phyloP scores from a whole-genome alignment of 2,888 invertebrate species.

The Sarcophaga carnaria region DNA sequence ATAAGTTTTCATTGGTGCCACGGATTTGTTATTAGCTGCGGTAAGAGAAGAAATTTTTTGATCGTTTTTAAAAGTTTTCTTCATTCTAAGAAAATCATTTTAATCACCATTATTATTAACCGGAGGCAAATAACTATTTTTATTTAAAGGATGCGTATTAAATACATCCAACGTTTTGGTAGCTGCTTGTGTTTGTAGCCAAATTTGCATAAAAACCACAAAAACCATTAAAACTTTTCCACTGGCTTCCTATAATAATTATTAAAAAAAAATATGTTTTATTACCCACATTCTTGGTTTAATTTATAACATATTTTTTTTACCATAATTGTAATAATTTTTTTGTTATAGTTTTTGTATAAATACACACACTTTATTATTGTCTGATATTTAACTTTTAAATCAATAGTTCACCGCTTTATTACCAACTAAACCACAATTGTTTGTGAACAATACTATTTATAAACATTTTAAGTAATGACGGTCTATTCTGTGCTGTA shows the following conservation, averaged over 20 bases:
- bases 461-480: conserved; percentile 46
- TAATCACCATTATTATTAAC: conserved; percentile 37
- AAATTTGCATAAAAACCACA: conserved; percentile 32
- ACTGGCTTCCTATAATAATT: conserved; percentile 46
- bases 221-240: conserved; percentile 53
- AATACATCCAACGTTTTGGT: conserved; percentile 41
- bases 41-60: not conserved
- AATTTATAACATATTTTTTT: not conserved
- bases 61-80: not conserved
- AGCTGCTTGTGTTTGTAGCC: conserved; percentile 22
- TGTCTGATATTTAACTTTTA: not conserved
- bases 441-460: conserved; percentile 52
- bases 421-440: conserved; percentile 60
- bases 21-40: conserved; percentile 51
- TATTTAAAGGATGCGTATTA: conserved; percentile 20
- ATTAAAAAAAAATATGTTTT: not conserved
- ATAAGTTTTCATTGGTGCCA: conserved; percentile 38
- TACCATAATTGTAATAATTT: conserved; percentile 45
- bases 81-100: not conserved
- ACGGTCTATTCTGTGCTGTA: not conserved
- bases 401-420: conserved; percentile 37
- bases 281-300: not conserved
- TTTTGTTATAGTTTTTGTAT: not conserved
- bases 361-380: not conserved
- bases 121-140: conserved; percentile 61